Conservation (phyloP, 2,797 vertebrate genomes). For the Hylomyscus alleni region DNA sequence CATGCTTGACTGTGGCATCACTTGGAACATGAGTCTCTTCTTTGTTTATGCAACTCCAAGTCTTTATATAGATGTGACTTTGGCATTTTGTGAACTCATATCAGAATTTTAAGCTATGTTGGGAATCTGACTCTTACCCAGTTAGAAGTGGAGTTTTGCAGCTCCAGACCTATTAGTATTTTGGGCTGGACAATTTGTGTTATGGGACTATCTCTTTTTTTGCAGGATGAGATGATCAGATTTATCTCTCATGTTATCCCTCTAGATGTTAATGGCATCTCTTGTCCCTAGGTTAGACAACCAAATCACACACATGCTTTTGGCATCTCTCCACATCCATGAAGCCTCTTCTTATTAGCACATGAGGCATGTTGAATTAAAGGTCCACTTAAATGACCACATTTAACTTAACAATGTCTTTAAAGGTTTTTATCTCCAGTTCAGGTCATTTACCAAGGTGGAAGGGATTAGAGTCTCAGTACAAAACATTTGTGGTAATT, state of each 20-base stretch:
- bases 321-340: not conserved
- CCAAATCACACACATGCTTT: not conserved
- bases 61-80: not conserved
- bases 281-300: not conserved
- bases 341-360: not conserved
- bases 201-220: not conserved
- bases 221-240: not conserved
- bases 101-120: not conserved
- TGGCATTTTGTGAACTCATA: not conserved
- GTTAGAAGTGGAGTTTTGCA: not conserved
- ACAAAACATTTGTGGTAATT: not conserved
- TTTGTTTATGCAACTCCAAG: not conserved
- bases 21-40: not conserved
- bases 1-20: not conserved
- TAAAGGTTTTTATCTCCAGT: not conserved
- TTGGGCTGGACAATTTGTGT: not conserved
- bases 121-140: not conserved
- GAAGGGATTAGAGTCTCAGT: not conserved
- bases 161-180: not conserved
- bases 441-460: not conserved
- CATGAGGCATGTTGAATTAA: not conserved
- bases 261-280: not conserved
- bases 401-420: not conserved
- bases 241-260: not conserved
- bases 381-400: not conserved